These are phyloP conservation scores for Serrognathus titanus DNA, from an alignment of 2,888 invertebrate genomes.

Conservation along the genomic window DNA sequence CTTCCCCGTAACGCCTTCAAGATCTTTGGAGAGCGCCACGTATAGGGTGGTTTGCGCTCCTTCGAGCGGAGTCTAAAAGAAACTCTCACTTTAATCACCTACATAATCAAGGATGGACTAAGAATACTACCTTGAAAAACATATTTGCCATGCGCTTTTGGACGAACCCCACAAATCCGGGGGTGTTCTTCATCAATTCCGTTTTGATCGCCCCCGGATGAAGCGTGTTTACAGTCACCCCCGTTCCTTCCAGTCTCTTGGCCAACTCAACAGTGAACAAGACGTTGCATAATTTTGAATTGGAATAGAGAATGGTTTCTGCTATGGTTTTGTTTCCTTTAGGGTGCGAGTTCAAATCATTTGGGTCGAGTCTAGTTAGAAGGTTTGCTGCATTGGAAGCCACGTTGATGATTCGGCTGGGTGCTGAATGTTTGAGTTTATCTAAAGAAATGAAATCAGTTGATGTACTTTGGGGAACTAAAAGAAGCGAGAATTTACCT, in stretches of 20 bases:
- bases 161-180: not conserved
- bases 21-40: conserved; percentile 70
- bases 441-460: too few relatives aligned
- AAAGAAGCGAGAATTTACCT: conserved; percentile 37
- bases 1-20: conserved; percentile 69
- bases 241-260: conserved; percentile 25
- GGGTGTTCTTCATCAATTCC: conserved; percentile 3
- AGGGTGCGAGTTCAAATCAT: conserved; percentile 3
- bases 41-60: conserved; percentile 68
- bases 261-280: conserved; percentile 32
- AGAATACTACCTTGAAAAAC: too few relatives aligned
- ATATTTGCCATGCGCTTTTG: too few relatives aligned
- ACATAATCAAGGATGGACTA: too few relatives aligned
- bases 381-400: conserved; percentile 25
- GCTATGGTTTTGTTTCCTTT: not conserved
- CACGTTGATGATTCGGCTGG: conserved; percentile 35
- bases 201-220: conserved; percentile 35
- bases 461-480: too few relatives aligned
- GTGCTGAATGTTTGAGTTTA: conserved; percentile 20
- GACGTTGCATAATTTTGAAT: conserved; percentile 33
- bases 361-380: not conserved
- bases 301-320: not conserved
- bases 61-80: not conserved
- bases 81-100: too few relatives aligned
- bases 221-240: conserved; percentile 30